Evolutionary conservation across 2,797 vertebrate species (phyloP).

Genomic region (Nyctibius grandis): DNA sequence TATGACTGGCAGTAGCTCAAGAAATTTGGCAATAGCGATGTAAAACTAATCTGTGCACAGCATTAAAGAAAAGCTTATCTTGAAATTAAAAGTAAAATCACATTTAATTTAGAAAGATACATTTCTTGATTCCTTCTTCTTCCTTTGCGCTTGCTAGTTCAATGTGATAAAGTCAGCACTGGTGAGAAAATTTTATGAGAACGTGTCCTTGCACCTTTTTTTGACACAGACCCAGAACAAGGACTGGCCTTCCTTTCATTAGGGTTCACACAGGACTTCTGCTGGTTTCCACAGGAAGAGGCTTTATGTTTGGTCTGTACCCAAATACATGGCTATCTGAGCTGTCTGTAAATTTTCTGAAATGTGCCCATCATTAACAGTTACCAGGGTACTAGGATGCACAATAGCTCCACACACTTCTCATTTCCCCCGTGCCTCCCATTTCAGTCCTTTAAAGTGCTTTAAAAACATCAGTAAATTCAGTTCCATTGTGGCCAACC

Average conservation of each 20-base stretch:
- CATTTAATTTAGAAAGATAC: background rate
- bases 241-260: background rate
- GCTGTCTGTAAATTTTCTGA: background rate
- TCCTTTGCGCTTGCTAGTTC: background rate
- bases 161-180: background rate
- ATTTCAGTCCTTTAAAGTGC: slow-evolving; percentile 7
- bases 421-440: background rate
- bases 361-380: background rate
- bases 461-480: slow-evolving; percentile 43
- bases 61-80: background rate
- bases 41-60: background rate
- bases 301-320: background rate
- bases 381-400: background rate
- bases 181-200: background rate
- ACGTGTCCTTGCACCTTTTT: background rate
- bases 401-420: background rate
- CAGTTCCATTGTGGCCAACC: background rate
- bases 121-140: background rate
- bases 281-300: background rate
- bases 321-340: background rate
- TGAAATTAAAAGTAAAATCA: background rate
- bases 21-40: background rate
- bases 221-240: background rate
- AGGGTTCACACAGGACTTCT: background rate
- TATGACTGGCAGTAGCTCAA: slow-evolving; percentile 6